Evolutionary conservation across 2,888 invertebrate genomes (phyloP).

Genomic region (Hesperia comma): DNA sequence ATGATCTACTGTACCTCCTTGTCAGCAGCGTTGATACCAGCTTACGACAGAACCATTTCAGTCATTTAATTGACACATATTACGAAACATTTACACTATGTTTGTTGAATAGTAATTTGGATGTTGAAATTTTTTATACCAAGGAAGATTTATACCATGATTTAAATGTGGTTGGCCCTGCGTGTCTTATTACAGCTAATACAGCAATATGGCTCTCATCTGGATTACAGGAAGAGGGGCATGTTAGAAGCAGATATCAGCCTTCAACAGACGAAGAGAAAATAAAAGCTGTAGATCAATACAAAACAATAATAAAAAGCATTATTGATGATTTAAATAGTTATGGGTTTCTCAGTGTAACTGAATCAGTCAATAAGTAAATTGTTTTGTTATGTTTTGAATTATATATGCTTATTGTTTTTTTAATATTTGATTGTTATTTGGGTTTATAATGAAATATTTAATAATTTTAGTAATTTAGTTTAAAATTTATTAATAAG

Average conservation of each 20-base stretch:
- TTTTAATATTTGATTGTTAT: too few relatives aligned
- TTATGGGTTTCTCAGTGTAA: slow-evolving; percentile 55
- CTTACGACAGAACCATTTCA: slow-evolving; percentile 54
- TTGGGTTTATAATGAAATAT: too few relatives aligned
- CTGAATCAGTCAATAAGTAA: neutral
- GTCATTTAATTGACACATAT: slow-evolving; percentile 59
- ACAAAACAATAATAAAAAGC: slow-evolving; percentile 57
- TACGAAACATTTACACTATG: slow-evolving; percentile 56
- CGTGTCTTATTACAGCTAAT: slow-evolving; percentile 70
- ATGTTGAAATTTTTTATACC: slow-evolving; percentile 54
- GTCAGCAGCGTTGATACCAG: slow-evolving; percentile 61
- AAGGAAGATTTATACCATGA: slow-evolving; percentile 60
- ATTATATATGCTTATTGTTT: neutral
- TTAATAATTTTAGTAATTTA: too few relatives aligned
- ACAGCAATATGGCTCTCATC: slow-evolving; percentile 71
- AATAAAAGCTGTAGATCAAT: slow-evolving; percentile 53
- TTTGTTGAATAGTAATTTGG: slow-evolving; percentile 49
- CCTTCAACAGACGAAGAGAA: slow-evolving; percentile 57
- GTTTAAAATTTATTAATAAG: too few relatives aligned
- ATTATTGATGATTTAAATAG: slow-evolving; percentile 66
- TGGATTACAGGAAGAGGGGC: slow-evolving; percentile 73
- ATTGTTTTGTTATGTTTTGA: neutral
- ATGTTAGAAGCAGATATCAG: slow-evolving; percentile 66
- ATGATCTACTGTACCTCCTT: slow-evolving; percentile 68
- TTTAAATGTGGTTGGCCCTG: slow-evolving; percentile 63